These are phyloP conservation scores for Auanema freiburgensis DNA, from an alignment of 2,888 invertebrate species.

Conservation along the genomic window DNA sequence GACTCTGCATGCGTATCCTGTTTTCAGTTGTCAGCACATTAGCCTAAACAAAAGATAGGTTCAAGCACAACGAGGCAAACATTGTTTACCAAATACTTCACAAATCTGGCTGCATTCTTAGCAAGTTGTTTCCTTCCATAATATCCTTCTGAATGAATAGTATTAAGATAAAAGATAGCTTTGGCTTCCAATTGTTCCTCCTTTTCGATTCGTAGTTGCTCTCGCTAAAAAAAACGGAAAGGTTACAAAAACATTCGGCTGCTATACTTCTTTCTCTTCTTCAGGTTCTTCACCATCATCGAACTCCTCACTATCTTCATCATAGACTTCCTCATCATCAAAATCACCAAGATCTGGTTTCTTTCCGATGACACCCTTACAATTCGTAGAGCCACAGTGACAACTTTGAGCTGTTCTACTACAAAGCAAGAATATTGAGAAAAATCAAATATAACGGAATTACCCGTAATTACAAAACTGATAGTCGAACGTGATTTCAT, in stretches of 20 bases:
- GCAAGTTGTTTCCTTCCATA: background rate
- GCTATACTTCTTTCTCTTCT: slow-evolving; percentile 9
- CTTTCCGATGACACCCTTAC: slow-evolving; percentile 89
- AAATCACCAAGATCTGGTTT: slow-evolving; percentile 22
- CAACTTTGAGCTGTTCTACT: slow-evolving; percentile 94
- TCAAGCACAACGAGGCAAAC: background rate
- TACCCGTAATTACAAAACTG: slow-evolving; percentile 94
- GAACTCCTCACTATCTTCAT: slow-evolving; percentile 20
- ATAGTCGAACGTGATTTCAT: slow-evolving; percentile 98
- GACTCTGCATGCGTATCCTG: slow-evolving; percentile 13
- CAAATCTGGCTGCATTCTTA: slow-evolving; percentile 6
- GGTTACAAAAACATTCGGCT: background rate
- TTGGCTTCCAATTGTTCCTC: background rate
- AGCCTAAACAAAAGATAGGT: slow-evolving; percentile 2
- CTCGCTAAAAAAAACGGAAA: background rate
- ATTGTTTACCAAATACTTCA: slow-evolving; percentile 12
- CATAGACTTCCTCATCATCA: slow-evolving; percentile 13
- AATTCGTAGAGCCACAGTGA: slow-evolving; percentile 84
- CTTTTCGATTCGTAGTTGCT: background rate
- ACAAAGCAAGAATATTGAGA: slow-evolving; percentile 52
- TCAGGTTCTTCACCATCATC: slow-evolving; percentile 24
- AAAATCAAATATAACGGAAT: slow-evolving; percentile 53
- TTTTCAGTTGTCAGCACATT: slow-evolving; percentile 2
- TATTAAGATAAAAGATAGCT: background rate
- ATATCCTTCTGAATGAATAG: no score